Conservation (phyloP, 2,888 invertebrate genomes). For the Holacanthella duospinosa region DNA sequence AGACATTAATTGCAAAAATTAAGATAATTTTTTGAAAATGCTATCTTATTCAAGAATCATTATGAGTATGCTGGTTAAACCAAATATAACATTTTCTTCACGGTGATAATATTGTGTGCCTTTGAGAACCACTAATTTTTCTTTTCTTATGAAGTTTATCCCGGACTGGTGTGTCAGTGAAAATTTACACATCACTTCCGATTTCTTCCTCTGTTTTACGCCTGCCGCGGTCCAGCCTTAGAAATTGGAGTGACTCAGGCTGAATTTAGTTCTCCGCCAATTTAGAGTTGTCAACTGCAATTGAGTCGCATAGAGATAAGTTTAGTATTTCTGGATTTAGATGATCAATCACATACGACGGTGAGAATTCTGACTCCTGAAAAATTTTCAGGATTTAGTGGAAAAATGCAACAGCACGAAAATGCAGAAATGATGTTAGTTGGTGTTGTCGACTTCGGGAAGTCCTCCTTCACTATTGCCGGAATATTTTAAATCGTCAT, state of each 20-base stretch:
- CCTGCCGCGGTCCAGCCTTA: neutral
- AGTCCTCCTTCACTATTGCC: slow-evolving; percentile 23
- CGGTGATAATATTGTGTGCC: too few species aligned
- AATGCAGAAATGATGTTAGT: slow-evolving; percentile 32
- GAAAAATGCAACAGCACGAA: slow-evolving; percentile 22
- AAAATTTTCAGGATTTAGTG: slow-evolving; percentile 34
- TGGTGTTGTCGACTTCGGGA: slow-evolving; percentile 24
- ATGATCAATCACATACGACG: slow-evolving; percentile 22
- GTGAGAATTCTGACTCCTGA: slow-evolving; percentile 28
- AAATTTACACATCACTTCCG: neutral
- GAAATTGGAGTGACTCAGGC: neutral
- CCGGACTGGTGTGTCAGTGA: neutral
- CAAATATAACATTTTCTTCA: too few species aligned
- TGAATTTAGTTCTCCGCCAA: neutral
- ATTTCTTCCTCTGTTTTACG: neutral
- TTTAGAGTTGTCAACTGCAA: neutral
- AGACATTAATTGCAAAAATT: too few species aligned
- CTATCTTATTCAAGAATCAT: too few species aligned
- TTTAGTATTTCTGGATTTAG: too few species aligned
- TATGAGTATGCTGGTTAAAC: too few species aligned
- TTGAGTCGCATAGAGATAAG: too few species aligned
- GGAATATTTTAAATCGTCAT: slow-evolving; percentile 40
- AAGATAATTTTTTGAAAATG: too few species aligned
- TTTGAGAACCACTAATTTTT: neutral
- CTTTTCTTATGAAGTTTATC: neutral